Base-by-base conservation (phyloP, 2,797 vertebrate species). In the Amblyraja radiata region DNA sequence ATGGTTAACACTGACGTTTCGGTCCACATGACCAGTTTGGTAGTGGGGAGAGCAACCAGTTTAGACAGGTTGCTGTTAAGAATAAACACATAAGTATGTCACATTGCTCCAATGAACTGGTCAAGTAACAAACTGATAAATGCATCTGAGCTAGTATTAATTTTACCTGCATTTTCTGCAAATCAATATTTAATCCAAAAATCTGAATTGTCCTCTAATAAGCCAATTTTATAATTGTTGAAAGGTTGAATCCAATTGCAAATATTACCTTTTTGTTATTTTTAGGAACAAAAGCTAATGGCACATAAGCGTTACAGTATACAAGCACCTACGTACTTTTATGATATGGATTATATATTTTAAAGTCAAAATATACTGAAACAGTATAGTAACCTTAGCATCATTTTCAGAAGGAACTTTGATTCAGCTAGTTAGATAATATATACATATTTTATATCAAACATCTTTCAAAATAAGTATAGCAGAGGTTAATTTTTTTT, bases 401-500 rank as follows among this genome's bases (percentile, higher is more conserved):
- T 92, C 90, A 76, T 32, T 90, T 76, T 76, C 73, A 76, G 39
- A 92, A 92, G 39, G 8, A 46, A 46, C 16, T 88, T n/a, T 88
- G 84, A 88, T 32, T 86, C n/a, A 58, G 11, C 83, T 77, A 73
- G 68, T 65, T 39, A 71, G 58, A 13, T 8, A 68, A 65, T n/a
- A 90, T 8, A 21, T 71, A 90, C 2, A 73, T 10, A 90, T 65
- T 86, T 86, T 65, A 88, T 88, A 65, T 18, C 32, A 88, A 65
- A 68, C 65, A 68, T 36, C 7, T 68, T 68, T 88, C 18, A 32
- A 65, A 54, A 73, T 28, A 91, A 54, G 28, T 11, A 68, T 11
- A 84, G 14, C 58, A 74, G 39, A 71, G 71, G 71, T 92, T 92
- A 74, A 18, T 74, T 76, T 73, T 92, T 92, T 92, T 54, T 71